Percentiles rank a stretch among this genome's conserved stretches.
Evolutionary conservation across 64 coral and sea anemone genomes (phyloP).

Genomic region (Pocillopora verrucosa): DNA sequence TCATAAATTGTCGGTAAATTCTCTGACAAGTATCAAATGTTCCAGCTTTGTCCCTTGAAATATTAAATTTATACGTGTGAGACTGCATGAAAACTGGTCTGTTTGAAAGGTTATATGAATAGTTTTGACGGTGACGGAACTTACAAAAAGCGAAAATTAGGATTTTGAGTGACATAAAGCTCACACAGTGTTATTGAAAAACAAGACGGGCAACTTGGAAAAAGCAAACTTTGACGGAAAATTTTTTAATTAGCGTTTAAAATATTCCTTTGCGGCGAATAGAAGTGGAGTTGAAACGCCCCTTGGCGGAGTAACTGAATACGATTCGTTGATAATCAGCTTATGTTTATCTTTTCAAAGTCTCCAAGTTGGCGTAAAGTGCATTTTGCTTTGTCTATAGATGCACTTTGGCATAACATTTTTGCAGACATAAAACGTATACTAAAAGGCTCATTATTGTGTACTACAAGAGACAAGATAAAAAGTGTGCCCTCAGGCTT

Average conservation of each 20-base stretch:
- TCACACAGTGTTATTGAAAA: constrained; percentile 24
- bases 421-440: constrained; percentile 17
- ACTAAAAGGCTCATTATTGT: constrained; percentile 9
- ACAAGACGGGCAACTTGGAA: constrained; percentile 1
- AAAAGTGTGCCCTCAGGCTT: constrained; percentile 12
- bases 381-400: constrained; percentile 17
- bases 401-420: constrained; percentile 17
- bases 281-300: constrained; percentile 7
- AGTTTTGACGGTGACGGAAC: not conserved
- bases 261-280: constrained; percentile 43
- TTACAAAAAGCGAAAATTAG: not conserved
- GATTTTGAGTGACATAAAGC: constrained; percentile 26
- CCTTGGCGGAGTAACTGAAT: not conserved
- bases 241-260: constrained; percentile 50
- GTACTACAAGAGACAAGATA: not conserved
- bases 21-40: constrained; percentile 5
- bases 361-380: constrained; percentile 9
- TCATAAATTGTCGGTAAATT: constrained; percentile 25
- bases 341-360: constrained; percentile 28
- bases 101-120: not conserved
- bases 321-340: constrained; percentile 1
- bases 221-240: constrained; percentile 28
- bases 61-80: not conserved
- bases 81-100: not conserved
- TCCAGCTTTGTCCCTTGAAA: not conserved